Evolutionary conservation across 2,797 vertebrate species (phyloP).

Genomic region (Perodicticus potto): DNA sequence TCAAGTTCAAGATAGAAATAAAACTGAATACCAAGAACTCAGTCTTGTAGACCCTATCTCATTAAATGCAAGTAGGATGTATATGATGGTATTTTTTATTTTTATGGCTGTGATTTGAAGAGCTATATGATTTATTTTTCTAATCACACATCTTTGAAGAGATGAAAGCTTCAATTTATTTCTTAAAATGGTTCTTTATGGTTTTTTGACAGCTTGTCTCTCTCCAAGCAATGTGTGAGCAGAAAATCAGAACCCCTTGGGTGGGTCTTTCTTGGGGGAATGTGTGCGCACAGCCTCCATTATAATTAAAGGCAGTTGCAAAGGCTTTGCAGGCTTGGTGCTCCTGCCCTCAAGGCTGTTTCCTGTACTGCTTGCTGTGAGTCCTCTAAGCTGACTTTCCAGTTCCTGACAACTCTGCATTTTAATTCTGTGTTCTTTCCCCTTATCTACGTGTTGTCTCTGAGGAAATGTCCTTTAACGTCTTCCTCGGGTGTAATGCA

Average conservation of each 20-base stretch:
- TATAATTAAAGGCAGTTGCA: constrained; percentile 69
- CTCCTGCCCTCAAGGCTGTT: constrained; percentile 33
- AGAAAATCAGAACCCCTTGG: constrained; percentile 81
- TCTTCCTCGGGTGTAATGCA: constrained; percentile 57
- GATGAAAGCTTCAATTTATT: constrained; percentile 86
- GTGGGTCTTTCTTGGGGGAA: constrained; percentile 79
- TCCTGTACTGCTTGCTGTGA: constrained; percentile 45
- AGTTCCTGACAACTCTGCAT: constrained; percentile 66
- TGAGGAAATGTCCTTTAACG: constrained; percentile 70
- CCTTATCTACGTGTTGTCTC: constrained; percentile 67
- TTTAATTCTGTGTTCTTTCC: constrained; percentile 65
- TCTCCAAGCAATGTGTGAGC: constrained; percentile 83
- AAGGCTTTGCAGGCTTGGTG: constrained; percentile 55
- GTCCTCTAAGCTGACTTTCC: constrained; percentile 61
- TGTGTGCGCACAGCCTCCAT: constrained; percentile 64
- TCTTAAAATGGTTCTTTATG: constrained; percentile 81
- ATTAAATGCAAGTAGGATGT: constrained; percentile 72
- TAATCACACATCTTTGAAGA: constrained; percentile 84
- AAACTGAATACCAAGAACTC: constrained; percentile 70
- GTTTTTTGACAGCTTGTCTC: constrained; percentile 83
- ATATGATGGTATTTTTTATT: constrained; percentile 75
- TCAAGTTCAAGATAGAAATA: constrained; percentile 75
- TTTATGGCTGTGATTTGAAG: constrained; percentile 76
- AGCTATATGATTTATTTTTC: constrained; percentile 82
- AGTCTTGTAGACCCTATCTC: constrained; percentile 63